phyloP scores from a whole-genome alignment of 2,888 invertebrate genomes.

The Pinctada fucata region DNA sequence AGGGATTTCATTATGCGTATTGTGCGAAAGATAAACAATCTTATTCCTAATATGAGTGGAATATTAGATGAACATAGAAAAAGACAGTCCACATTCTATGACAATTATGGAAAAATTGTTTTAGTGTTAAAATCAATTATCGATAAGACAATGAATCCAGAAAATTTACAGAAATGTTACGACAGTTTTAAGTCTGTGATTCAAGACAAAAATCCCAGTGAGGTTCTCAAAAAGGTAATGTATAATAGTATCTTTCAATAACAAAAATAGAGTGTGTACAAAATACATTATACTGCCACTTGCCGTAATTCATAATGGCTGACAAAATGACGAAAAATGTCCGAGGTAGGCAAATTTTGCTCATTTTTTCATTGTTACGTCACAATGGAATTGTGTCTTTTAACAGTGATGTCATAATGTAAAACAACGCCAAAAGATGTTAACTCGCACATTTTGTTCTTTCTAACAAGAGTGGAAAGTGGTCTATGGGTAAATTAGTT shows the following conservation, averaged over 20 bases:
- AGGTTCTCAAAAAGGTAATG: conserved; percentile 33
- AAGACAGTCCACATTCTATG: conserved; percentile 26
- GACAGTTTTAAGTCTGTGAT: neutral
- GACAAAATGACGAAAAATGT: no score
- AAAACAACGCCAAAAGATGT: no score
- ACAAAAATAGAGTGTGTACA: no score
- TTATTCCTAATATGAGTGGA: conserved; percentile 36
- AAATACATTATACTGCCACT: no score
- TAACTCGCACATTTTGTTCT: no score
- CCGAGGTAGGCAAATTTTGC: no score
- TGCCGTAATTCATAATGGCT: no score
- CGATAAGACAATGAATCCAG: neutral
- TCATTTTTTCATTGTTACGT: no score
- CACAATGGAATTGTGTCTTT: no score
- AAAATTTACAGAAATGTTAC: neutral
- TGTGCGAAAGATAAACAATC: conserved; percentile 33
- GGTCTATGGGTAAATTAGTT: no score
- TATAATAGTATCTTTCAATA: neutral
- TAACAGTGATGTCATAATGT: no score
- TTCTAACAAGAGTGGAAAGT: no score
- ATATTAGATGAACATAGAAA: conserved; percentile 29
- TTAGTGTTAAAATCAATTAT: neutral
- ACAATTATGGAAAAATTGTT: conserved; percentile 18
- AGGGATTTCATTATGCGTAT: conserved; percentile 37
- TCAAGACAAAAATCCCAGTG: conserved; percentile 21